These are phyloP conservation scores for Melanostigma gelatinosum DNA, from an alignment of 2,113 vertebrate genomes.

Conservation along the genomic window DNA sequence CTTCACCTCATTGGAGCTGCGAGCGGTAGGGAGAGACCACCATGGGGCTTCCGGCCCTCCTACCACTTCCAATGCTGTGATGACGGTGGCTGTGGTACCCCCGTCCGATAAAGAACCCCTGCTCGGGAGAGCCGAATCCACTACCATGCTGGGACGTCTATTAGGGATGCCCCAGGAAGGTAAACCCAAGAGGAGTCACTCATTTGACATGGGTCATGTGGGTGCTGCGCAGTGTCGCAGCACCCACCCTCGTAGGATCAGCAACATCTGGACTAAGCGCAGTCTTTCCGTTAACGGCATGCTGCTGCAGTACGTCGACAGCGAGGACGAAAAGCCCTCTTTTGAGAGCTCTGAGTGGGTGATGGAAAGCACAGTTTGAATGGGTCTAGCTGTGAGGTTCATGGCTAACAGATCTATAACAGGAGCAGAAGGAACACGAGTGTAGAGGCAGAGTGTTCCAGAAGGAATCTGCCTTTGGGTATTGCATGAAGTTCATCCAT, in stretches of 20 bases:
- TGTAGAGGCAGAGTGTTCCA: slow-evolving; percentile 51
- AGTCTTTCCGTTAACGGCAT: slow-evolving; percentile 97
- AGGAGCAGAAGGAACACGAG: slow-evolving; percentile 83
- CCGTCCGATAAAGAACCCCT: slow-evolving; percentile 95
- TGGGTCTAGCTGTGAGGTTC: slow-evolving; percentile 80
- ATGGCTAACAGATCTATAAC: slow-evolving; percentile 83
- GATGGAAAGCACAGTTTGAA: slow-evolving; percentile 96
- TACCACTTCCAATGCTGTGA: slow-evolving; percentile 53
- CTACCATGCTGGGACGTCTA: slow-evolving; percentile 85
- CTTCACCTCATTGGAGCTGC: slow-evolving; percentile 94
- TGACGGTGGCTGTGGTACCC: slow-evolving; percentile 77
- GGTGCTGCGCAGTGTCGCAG: slow-evolving; percentile 85
- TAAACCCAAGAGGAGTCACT: slow-evolving; percentile 95
- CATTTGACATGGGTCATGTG: slow-evolving; percentile 97
- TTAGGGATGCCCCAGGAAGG: slow-evolving; percentile 91
- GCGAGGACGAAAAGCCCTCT: slow-evolving; percentile 88
- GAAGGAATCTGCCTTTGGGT: slow-evolving; percentile 55
- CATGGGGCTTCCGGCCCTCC: slow-evolving; percentile 67
- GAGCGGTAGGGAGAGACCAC: slow-evolving; percentile 85
- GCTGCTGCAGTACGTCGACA: slow-evolving; percentile 93
- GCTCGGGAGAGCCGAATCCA: slow-evolving; percentile 86
- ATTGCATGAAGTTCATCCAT: slow-evolving; percentile 78
- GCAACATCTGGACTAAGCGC: slow-evolving; percentile 98
- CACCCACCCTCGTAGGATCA: slow-evolving; percentile 91
- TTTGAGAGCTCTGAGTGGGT: slow-evolving; percentile 96